These are phyloP conservation scores for Caenorhabditis remanei DNA, from an alignment of 1,140 invertebrate genomes.

Conservation along the genomic window DNA sequence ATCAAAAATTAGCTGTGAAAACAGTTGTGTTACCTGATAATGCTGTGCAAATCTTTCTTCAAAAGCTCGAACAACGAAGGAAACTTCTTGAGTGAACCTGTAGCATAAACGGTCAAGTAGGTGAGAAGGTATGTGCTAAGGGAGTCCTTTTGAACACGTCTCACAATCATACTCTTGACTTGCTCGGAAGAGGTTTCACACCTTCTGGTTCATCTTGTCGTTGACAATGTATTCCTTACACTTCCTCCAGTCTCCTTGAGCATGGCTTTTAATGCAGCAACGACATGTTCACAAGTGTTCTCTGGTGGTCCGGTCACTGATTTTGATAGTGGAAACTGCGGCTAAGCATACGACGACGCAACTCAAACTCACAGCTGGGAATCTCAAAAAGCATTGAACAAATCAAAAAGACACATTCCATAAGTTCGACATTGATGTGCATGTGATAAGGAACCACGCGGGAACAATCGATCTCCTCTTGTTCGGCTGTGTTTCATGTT, in stretches of 20 bases:
- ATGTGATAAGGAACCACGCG: slow-evolving; percentile 99
- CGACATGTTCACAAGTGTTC: slow-evolving; percentile 98
- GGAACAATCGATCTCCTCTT: slow-evolving; percentile 92
- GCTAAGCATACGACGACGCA: slow-evolving; percentile 90
- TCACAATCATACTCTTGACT: slow-evolving; percentile 91
- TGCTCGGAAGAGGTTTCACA: slow-evolving; percentile 97
- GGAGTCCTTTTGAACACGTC: slow-evolving; percentile 95
- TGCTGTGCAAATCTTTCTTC: slow-evolving; percentile 89
- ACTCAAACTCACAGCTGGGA: slow-evolving; percentile 94
- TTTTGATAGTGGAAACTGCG: slow-evolving; percentile 82
- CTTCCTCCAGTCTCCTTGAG: slow-evolving; percentile 95
- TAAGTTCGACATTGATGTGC: slow-evolving; percentile 97
- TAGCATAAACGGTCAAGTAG: slow-evolving; percentile 96
- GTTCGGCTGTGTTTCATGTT: slow-evolving; percentile 75
- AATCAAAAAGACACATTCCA: slow-evolving; percentile 97
- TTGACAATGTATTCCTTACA: slow-evolving; percentile 97
- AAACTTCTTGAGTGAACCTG: slow-evolving; percentile 88
- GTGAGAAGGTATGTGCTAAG: slow-evolving; percentile 95
- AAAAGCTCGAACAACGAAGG: slow-evolving; percentile 95
- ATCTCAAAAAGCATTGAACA: slow-evolving; percentile 97
- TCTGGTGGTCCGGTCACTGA: slow-evolving; percentile 92
- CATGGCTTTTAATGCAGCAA: slow-evolving; percentile 98
- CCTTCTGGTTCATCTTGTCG: slow-evolving; percentile 99
- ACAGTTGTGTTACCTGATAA: slow-evolving; percentile 82
- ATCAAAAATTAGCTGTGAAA: not conserved